phyloP scores from a whole-genome alignment of 2,888 invertebrate species.

The Prosopocoilus inquinatus region DNA sequence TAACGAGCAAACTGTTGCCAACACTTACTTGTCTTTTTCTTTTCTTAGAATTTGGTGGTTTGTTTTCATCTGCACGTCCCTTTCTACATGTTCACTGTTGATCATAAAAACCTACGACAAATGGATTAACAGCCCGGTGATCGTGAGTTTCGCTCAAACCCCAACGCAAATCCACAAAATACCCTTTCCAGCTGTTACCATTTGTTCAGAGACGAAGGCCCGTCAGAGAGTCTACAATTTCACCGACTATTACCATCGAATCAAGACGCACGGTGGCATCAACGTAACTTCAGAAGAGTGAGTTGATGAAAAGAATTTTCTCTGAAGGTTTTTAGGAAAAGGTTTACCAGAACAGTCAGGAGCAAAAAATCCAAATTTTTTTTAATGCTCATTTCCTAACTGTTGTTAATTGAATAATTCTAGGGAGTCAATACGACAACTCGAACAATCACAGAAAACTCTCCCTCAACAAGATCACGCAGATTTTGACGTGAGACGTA shows the following conservation, averaged over 20 bases:
- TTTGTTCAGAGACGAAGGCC: conserved; percentile 59
- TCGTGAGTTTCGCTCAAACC: conserved; percentile 73
- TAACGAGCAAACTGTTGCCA: too few relatives aligned
- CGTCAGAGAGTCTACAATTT: conserved; percentile 64
- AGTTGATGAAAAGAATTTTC: conserved; percentile 33
- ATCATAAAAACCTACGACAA: conserved; percentile 68
- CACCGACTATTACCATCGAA: conserved; percentile 54
- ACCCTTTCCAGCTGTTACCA: conserved; percentile 49
- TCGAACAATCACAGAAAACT: too few relatives aligned
- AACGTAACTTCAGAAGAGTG: conserved; percentile 59
- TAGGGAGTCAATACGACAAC: too few relatives aligned
- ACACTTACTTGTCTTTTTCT: too few relatives aligned
- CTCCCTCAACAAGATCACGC: too few relatives aligned
- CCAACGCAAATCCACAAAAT: conserved; percentile 68
- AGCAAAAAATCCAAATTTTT: too few relatives aligned
- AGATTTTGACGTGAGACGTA: too few relatives aligned
- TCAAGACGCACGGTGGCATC: conserved; percentile 19
- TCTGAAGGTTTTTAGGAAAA: too few relatives aligned
- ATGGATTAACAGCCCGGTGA: conserved; percentile 72
- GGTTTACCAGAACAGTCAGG: too few relatives aligned
- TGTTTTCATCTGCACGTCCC: conserved; percentile 59
- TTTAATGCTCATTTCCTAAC: too few relatives aligned
- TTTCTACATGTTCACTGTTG: conserved; percentile 60
- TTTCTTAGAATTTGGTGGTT: conserved; percentile 62
- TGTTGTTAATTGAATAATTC: too few relatives aligned